These are phyloP conservation scores for Madoqua kirkii DNA, from an alignment of 2,113 vertebrate species.

Conservation along the genomic window DNA sequence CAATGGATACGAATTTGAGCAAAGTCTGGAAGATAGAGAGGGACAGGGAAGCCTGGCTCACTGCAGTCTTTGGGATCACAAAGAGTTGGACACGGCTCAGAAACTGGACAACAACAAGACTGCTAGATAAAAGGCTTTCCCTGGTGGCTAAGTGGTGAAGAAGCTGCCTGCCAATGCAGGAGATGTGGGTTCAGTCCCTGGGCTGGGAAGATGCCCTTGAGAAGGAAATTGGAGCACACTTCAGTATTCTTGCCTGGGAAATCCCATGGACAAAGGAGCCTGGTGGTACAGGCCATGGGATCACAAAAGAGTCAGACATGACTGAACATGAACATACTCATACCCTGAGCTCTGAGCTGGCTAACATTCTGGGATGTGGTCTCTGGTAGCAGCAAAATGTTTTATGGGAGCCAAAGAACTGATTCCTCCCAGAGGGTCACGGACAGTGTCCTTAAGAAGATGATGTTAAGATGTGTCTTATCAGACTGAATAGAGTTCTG, in stretches of 20 bases:
- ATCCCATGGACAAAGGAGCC: neutral
- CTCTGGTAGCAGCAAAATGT: neutral
- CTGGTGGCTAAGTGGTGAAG: neutral
- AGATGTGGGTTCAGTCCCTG: rapidly evolving
- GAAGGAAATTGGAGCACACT: neutral
- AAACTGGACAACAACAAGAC: neutral
- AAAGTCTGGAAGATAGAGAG: neutral
- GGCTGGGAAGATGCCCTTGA: neutral
- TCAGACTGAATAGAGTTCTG: neutral
- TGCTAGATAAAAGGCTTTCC: neutral
- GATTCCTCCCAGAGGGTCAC: neutral
- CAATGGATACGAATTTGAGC: no score
- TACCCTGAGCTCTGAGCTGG: neutral
- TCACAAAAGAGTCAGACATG: neutral
- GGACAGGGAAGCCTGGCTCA: rapidly evolving
- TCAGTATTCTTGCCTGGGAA: neutral
- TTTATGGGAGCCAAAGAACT: neutral
- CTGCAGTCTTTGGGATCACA: neutral
- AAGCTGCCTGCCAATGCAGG: neutral
- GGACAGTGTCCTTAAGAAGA: neutral
- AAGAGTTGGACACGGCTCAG: neutral
- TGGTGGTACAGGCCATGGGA: neutral
- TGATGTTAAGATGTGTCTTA: neutral
- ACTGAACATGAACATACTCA: neutral
- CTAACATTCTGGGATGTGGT: neutral